Base-by-base conservation (phyloP, 2,797 vertebrate genomes). In the Avahi laniger region DNA sequence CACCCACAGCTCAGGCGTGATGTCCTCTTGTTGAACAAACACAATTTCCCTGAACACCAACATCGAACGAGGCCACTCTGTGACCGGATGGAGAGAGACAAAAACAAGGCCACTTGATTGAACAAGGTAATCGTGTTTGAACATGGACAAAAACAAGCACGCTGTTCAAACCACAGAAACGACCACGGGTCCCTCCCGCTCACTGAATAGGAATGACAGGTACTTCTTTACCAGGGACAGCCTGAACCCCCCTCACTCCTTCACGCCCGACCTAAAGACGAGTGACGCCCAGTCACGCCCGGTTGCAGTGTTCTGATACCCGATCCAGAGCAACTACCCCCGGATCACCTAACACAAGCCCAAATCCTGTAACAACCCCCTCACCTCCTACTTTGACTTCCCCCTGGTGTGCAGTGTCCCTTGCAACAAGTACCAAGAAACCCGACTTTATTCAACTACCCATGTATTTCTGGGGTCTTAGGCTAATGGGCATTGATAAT, bases 1-100 rank as follows among this genome's bases (percentile, higher is more conserved):
- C 26, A 0, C 85, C 14, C 30, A 2, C 50, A 5, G 82, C 78
- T 6, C 13, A 1, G 75, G 80, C 24, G 0, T 57, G 89, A 67
- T 1, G 2, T 17, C 18, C 22, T 73, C 80, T 41, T 89, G 61
- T 95, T 87, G 92, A 88, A 52, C 90, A 96, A 97, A 97, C 93
- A 96, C 35, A 57, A 30, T n/a, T 73, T 80, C 76, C 11, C 70
- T 52, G 85, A 80, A 76, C 43, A 67, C 75, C 91, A 76, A 41
- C 88, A 73, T n/a, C 0, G 1, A 81, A 43, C 48, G 69, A 95
- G 79, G 81, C 67, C 82, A 52, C 54, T 80, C 79, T 94, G 88
- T 82, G 89, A 72, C 70, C 26, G 1, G 78, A n/a, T 54, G 43
- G 83, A 73, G 75, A 33, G 75, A 92, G 78, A 33, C 79, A 80